Conservation (phyloP, 2,888 invertebrate species). For the Dicycla oo region DNA sequence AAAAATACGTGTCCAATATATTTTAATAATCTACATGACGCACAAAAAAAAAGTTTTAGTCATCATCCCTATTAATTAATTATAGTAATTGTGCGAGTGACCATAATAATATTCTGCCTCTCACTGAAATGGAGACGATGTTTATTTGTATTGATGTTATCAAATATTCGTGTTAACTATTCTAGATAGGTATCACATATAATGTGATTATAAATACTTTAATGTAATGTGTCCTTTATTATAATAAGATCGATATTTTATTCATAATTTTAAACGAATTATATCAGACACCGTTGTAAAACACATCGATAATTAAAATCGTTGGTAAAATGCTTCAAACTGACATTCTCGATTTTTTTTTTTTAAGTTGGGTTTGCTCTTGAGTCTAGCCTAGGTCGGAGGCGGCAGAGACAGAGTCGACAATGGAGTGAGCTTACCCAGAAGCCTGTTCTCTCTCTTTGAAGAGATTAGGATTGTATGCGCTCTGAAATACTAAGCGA, state of each 20-base stretch:
- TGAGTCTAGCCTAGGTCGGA: too few relatives aligned
- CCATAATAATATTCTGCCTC: background rate
- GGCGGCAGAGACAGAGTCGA: too few relatives aligned
- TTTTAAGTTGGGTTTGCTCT: too few relatives aligned
- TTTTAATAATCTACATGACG: too few relatives aligned
- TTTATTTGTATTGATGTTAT: background rate
- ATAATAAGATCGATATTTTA: slow-evolving; percentile 35
- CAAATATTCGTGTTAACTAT: background rate
- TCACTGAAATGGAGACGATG: background rate
- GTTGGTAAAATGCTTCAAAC: background rate
- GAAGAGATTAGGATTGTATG: too few relatives aligned
- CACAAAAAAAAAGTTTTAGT: too few relatives aligned
- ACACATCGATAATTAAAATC: background rate
- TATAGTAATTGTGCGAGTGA: too few relatives aligned
- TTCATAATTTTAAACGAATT: background rate
- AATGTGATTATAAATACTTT: slow-evolving; percentile 6
- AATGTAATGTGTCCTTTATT: slow-evolving; percentile 34
- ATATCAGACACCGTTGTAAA: background rate
- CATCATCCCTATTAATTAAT: too few relatives aligned
- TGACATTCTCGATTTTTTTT: background rate
- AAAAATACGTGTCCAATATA: too few relatives aligned
- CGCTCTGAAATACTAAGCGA: too few relatives aligned
- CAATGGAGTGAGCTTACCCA: too few relatives aligned
- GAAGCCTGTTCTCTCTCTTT: too few relatives aligned
- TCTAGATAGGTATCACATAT: slow-evolving; percentile 17